Evolutionary conservation across 2,888 invertebrate species (phyloP), one percentile per base, ranked within the genome.

Genomic region (Clepsis dumicolana): DNA sequence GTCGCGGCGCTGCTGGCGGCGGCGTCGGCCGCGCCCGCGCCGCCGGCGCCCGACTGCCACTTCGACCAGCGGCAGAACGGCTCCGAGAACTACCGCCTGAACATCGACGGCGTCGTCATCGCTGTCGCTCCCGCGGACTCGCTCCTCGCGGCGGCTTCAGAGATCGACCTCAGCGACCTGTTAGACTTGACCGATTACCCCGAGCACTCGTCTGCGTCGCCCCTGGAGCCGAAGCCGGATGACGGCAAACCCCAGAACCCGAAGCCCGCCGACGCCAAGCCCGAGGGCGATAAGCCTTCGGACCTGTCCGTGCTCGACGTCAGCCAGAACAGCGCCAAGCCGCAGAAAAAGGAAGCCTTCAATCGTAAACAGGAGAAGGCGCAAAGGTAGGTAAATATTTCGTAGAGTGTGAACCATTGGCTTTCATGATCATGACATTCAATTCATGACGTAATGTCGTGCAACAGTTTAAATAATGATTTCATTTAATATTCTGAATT

Each of bases 11-110:
- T 84, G 24, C 64, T 80, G 53, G 74, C 77, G 2, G 65, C 77
- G 4, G 77, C 73, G 1, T 70, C 76, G 1, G 82, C 85, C 0
- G 89, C 91, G 0, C 83, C 88, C 2, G 75, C 82, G 56, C 54
- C 2, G 77, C 82, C n/a, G 84, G 86, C 70, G 8, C 74, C 76
- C 61, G 70, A 72, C 12, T 80, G 81, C 44, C 89, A 91, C 72
- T 96, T 95, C 83, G 97, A 97, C 85, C 96, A 97, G 81, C 89
- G 97, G 7, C 97, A 97, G 83, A 97, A 97, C 80, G 97, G 97
- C 1, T 92, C 95, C 0, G 96, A 96, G 77, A 97, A 97, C 89
- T 94, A 95, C 73, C 93, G 96, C 18, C 87, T 97, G 10, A 95
- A 95, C 80, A 93, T 97, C 60, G 95, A 96, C 76, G 96, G 96